phyloP scores from a whole-genome alignment of 2,113 vertebrate species.

The Carettochelys insculpta region DNA sequence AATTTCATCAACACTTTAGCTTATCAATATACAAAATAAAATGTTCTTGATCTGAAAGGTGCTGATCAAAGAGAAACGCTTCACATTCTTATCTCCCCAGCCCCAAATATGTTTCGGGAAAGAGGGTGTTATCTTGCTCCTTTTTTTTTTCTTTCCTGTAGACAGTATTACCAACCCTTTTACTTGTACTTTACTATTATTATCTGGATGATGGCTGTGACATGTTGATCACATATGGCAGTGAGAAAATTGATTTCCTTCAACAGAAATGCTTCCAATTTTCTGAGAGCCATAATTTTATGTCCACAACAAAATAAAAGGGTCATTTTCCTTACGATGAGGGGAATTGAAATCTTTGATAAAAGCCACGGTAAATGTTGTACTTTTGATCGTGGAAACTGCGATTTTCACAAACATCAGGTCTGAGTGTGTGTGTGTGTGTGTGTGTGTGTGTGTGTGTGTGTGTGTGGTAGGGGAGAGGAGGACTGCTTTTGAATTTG shows the following conservation, averaged over 20 bases:
- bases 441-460: too few species aligned
- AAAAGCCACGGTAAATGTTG: conserved; percentile 89
- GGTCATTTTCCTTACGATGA: conserved; percentile 93
- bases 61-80: conserved; percentile 37
- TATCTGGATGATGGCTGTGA: conserved; percentile 88
- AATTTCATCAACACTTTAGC: conserved; percentile 73
- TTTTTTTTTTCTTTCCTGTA: conserved; percentile 62
- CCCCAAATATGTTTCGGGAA: conserved; percentile 49
- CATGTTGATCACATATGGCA: conserved; percentile 91
- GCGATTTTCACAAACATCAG: conserved; percentile 78
- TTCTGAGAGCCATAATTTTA: conserved; percentile 98
- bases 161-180: conserved; percentile 83
- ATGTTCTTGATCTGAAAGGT: conserved; percentile 44
- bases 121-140: conserved; percentile 61
- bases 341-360: conserved; percentile 95
- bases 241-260: conserved; percentile 98
- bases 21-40: conserved; percentile 67
- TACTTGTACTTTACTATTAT: conserved; percentile 85
- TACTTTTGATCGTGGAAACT: conserved; percentile 86
- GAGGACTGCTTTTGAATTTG: conserved; percentile 39
- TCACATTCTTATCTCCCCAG: conserved; percentile 40
- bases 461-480: not conserved
- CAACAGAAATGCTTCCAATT: conserved; percentile 97
- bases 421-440: conserved; percentile 63
- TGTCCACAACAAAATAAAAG: conserved; percentile 99